phyloP scores from a whole-genome alignment of 2,888 invertebrate species.

The Sussaba pulchella region DNA sequence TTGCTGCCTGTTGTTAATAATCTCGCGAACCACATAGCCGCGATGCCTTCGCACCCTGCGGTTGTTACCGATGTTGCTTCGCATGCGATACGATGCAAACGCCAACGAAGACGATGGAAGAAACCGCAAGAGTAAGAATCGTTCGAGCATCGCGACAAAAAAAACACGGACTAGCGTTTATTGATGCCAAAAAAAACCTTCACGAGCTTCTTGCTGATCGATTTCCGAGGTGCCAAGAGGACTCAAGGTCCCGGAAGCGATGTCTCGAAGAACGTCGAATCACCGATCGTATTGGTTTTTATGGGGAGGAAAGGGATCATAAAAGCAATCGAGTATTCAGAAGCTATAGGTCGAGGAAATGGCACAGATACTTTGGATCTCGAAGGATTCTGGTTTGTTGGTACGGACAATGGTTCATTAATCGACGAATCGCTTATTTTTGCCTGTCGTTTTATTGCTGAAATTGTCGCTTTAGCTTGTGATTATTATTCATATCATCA shows the following conservation, averaged over 20 bases:
- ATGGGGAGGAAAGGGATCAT: not conserved
- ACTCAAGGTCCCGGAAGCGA: constrained; percentile 4
- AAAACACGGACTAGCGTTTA: constrained; percentile 27
- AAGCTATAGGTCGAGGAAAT: constrained; percentile 9
- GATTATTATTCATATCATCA: not conserved
- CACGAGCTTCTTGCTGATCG: not conserved
- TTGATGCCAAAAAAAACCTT: constrained; percentile 4
- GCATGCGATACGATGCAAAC: not conserved
- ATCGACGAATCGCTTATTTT: constrained; percentile 40
- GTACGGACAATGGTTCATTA: constrained; percentile 53
- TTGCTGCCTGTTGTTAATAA: constrained; percentile 35
- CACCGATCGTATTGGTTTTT: constrained; percentile 7
- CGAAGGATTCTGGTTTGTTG: constrained; percentile 38
- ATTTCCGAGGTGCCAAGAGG: not conserved
- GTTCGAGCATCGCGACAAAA: constrained; percentile 35
- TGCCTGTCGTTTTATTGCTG: not conserved
- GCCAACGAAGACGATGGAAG: constrained; percentile 15
- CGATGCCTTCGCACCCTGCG: constrained; percentile 48
- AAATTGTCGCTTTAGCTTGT: constrained; percentile 7
- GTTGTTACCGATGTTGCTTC: constrained; percentile 44
- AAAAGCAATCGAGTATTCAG: constrained; percentile 34
- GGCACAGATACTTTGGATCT: constrained; percentile 20
- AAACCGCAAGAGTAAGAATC: constrained; percentile 17
- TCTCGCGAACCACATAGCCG: constrained; percentile 25
- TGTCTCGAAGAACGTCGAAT: constrained; percentile 14